Evolutionary conservation across 1,140 invertebrate species (phyloP).

Genomic region (Dysdera silvatica): DNA sequence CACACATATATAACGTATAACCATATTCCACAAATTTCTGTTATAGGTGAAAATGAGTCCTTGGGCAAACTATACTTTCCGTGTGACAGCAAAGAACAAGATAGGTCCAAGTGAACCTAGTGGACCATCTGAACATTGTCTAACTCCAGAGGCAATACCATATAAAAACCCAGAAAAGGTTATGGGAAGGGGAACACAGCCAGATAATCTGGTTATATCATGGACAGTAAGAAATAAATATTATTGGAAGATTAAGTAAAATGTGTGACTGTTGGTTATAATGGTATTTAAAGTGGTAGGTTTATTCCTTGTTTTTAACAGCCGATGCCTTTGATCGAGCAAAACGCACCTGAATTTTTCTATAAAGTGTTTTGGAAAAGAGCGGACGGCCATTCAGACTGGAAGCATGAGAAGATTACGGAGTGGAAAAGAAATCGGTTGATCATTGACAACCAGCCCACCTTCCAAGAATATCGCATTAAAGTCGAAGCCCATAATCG

Average conservation of each 20-base stretch:
- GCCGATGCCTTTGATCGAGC: constrained; percentile 89
- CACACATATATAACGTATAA: too few relatives aligned
- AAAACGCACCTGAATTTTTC: constrained; percentile 86
- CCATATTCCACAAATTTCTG: neutral
- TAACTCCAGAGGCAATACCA: constrained; percentile 78
- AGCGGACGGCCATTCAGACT: constrained; percentile 60
- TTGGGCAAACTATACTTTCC: constrained; percentile 94
- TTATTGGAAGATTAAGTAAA: neutral
- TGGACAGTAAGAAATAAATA: constrained; percentile 59
- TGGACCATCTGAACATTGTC: constrained; percentile 65
- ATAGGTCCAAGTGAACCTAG: constrained; percentile 84
- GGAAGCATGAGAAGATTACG: constrained; percentile 61
- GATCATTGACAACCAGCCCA: constrained; percentile 70
- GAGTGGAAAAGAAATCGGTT: constrained; percentile 64
- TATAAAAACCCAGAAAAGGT: constrained; percentile 93
- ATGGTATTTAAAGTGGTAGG: neutral
- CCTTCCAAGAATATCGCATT: constrained; percentile 81
- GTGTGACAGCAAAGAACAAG: constrained; percentile 86
- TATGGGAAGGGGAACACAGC: constrained; percentile 73
- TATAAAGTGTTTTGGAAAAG: constrained; percentile 82
- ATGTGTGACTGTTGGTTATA: neutral
- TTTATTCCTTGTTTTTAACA: neutral
- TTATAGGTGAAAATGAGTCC: constrained; percentile 61
- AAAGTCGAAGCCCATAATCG: constrained; percentile 88
- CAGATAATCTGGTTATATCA: constrained; percentile 82